Evolutionary conservation across 2,888 invertebrate species (phyloP).

Genomic region (Tethea ocularis): DNA sequence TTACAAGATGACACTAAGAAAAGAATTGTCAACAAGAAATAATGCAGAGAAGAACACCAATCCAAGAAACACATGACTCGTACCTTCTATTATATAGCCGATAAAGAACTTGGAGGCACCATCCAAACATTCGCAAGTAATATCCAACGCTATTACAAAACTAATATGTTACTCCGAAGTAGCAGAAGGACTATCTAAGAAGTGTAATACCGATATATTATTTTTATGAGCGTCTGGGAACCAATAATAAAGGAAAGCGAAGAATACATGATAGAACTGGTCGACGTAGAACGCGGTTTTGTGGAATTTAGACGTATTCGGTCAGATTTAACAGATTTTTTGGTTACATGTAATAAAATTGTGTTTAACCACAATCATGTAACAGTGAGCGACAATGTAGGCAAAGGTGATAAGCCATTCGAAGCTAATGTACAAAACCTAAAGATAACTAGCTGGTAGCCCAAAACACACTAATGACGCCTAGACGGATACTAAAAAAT

Average conservation of each 20-base stretch:
- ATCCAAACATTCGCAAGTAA: constrained; percentile 24
- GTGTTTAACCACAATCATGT: too few relatives aligned
- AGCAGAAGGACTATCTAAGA: constrained; percentile 34
- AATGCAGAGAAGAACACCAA: not conserved
- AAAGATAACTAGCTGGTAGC: too few relatives aligned
- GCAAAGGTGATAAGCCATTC: too few relatives aligned
- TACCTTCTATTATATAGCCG: constrained; percentile 25
- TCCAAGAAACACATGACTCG: not conserved
- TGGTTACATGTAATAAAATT: too few relatives aligned
- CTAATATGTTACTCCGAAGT: constrained; percentile 34
- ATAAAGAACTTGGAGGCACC: constrained; percentile 36
- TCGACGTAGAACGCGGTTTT: not conserved
- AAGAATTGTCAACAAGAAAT: constrained; percentile 14
- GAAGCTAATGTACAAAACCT: too few relatives aligned
- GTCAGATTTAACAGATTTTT: not conserved
- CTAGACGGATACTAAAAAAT: too few relatives aligned
- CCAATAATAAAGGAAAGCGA: constrained; percentile 40
- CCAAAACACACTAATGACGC: too few relatives aligned
- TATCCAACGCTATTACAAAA: constrained; percentile 32
- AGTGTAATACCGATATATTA: constrained; percentile 55
- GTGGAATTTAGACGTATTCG: not conserved
- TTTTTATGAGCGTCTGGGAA: constrained; percentile 56
- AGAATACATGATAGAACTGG: constrained; percentile 1
- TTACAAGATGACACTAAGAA: not conserved
- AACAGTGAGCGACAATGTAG: too few relatives aligned